These are phyloP conservation scores for Vidua macroura DNA, from an alignment of 2,113 vertebrate genomes.

Conservation along the genomic window DNA sequence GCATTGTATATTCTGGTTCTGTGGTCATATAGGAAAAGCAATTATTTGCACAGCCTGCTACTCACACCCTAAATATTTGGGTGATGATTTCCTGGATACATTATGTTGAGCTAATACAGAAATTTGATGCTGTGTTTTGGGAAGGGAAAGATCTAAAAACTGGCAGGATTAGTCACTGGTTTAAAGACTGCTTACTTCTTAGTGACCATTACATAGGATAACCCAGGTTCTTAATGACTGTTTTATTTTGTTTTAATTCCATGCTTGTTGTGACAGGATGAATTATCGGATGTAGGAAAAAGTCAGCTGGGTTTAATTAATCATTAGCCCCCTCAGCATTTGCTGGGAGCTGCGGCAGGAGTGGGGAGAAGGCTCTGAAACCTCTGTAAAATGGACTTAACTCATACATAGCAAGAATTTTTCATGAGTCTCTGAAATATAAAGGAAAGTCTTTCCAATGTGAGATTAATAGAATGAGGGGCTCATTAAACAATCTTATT, in stretches of 20 bases:
- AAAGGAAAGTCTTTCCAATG: background rate
- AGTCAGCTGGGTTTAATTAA: background rate
- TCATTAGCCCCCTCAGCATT: background rate
- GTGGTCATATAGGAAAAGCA: background rate
- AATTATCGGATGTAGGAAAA: background rate
- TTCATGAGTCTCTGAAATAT: background rate
- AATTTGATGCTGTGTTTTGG: background rate
- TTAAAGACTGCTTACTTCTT: background rate
- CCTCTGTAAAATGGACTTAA: background rate
- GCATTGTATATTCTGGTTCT: background rate
- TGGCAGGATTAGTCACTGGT: background rate
- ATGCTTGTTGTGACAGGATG: background rate
- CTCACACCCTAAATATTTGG: conserved; percentile 16
- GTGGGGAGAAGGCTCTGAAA: background rate
- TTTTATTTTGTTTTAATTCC: conserved; percentile 3
- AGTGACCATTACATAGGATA: background rate
- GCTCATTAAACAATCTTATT: background rate
- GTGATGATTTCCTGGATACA: conserved; percentile 24
- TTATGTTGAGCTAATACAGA: conserved; percentile 14
- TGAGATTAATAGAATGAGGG: background rate
- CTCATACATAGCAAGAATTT: background rate
- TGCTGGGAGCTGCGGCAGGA: background rate
- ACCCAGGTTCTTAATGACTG: background rate
- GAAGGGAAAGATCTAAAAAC: background rate
- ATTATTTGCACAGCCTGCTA: background rate